Evolutionary conservation across 2,113 vertebrate species (phyloP).

Genomic region (Serilophus lunatus): DNA sequence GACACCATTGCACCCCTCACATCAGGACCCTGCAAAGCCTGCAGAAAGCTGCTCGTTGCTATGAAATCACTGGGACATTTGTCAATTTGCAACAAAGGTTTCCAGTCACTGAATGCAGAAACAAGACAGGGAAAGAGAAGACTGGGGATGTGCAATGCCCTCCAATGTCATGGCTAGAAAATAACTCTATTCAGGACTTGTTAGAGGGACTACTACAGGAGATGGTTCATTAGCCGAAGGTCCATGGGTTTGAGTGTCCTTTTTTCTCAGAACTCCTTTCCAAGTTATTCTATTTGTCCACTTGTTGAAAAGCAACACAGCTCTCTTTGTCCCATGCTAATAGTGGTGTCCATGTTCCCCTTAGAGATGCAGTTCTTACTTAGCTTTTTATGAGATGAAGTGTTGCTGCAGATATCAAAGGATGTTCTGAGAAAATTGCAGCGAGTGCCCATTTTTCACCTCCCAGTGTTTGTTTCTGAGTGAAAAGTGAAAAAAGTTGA

Average conservation of each 20-base stretch:
- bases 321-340: not conserved
- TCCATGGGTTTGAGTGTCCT: not conserved
- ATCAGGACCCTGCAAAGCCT: not conserved
- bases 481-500: not conserved
- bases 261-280: not conserved
- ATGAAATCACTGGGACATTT: not conserved
- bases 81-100: not conserved
- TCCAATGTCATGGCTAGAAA: not conserved
- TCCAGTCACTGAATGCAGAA: not conserved
- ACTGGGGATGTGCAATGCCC: not conserved
- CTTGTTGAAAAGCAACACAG: not conserved
- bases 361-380: not conserved
- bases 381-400: not conserved
- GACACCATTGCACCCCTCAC: not conserved
- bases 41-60: not conserved
- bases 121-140: not conserved
- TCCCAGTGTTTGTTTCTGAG: not conserved
- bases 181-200: not conserved
- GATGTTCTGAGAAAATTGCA: not conserved
- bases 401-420: not conserved
- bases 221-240: not conserved
- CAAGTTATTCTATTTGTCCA: not conserved
- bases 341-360: not conserved
- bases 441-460: not conserved
- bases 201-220: not conserved